Base-by-base conservation (phyloP, 2,888 invertebrate species). In the Suillia variegata region DNA sequence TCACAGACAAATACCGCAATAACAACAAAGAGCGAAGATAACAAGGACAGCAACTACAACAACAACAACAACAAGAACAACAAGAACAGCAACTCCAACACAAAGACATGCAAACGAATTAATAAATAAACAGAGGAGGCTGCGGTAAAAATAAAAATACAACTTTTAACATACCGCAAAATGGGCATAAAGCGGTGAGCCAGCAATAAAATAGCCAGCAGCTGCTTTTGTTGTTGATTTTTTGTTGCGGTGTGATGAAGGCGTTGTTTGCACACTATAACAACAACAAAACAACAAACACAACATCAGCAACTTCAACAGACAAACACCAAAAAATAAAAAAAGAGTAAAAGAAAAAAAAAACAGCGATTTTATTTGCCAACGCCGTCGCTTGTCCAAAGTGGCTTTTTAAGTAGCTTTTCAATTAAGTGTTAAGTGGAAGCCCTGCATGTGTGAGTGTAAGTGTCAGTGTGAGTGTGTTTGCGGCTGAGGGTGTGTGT, bases 361-460 rank as follows among this genome's bases (percentile, higher is more conserved):
- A 2, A 48, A 18, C 45, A 52, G n/a, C 12, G 5, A 48, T 10
- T 18, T 8, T 24, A 24, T 50, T 21, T 24, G 21, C 24, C 5
- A 13, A 50, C 1, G 15, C 10, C 5, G 38, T n/a, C 3, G 54
- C 20, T 18, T 59, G 67, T 68, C 60, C 48, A 68, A 67, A 76
- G 73, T 73, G 76, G 75, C 70, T 70, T 69, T 70, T 72, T 67
- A 67, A 74, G 76, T 74, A 75, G 73, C 70, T 74, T 74, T 74
- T 73, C 76, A 74, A 74, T 74, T 74, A 76, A 75, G 76, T 74
- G 74, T 70, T 76, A 75, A 76, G 73, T 76, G 73, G 64, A 62
- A 68, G 47, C 50, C 57, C 48, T 52, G 34, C 5, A 33, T 47
- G 22, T 54, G 55, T 51, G 51, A 20, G 54, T 45, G 12, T 61